phyloP scores from a whole-genome alignment of 2,797 vertebrate genomes.

The Tauraco hartlaubi region DNA sequence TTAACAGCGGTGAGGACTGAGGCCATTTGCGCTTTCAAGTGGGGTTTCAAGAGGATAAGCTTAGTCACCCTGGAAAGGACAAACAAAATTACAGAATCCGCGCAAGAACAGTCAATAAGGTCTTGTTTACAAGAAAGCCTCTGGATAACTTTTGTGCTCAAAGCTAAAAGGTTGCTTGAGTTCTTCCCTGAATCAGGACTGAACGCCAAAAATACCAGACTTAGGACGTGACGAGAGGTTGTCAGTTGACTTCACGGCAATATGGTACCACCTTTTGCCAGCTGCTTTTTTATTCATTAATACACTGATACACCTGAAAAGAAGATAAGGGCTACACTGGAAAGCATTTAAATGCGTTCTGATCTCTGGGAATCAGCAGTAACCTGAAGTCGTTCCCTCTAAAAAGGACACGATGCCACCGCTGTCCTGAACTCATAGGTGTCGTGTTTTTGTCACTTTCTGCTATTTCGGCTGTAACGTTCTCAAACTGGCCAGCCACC shows the following conservation, averaged over 20 bases:
- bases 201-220: background rate
- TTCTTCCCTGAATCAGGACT: background rate
- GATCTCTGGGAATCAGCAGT: background rate
- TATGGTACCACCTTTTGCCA: background rate
- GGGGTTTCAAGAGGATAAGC: background rate
- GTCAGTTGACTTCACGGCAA: background rate
- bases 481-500: background rate
- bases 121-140: background rate
- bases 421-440: background rate
- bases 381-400: background rate
- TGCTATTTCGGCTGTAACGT: background rate
- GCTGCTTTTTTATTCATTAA: background rate
- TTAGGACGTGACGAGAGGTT: background rate
- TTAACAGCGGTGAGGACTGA: background rate
- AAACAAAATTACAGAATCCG: background rate
- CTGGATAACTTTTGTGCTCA: background rate
- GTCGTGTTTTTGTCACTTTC: background rate
- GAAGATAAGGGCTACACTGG: background rate
- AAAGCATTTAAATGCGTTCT: background rate
- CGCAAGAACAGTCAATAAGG: background rate
- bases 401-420: background rate
- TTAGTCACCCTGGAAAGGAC: background rate
- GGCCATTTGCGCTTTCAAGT: background rate
- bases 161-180: background rate
- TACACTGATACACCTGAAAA: background rate